Base-by-base conservation (phyloP, 2,888 invertebrate species). In the Nipponacmea schrenckii region DNA sequence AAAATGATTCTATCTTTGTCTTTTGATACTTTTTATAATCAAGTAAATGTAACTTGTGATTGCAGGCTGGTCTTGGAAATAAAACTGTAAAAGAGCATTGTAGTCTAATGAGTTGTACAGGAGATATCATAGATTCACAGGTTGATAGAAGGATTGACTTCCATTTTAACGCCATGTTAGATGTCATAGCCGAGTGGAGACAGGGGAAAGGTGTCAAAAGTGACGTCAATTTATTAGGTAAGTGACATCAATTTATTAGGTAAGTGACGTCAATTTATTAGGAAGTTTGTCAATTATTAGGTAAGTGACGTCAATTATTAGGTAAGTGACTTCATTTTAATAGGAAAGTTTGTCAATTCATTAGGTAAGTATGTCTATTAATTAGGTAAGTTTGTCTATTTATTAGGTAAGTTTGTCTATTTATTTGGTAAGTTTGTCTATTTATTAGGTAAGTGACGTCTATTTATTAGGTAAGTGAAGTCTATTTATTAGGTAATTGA, bases 81-180 rank as follows among this genome's bases (percentile, higher is more conserved):
- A 73, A 69, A 45, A 78, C 77, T 64, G 48, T 85, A 27, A 79
- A 77, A 0, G 89, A 90, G 64, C 79, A 83, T 26, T 90, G 90
- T 79, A 87, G 87, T 15, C 76, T 90, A 67, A 75, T 89, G 46
- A 83, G 83, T 17, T 79, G 80, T 39, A 76, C 74, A 10, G 84
- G 84, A 0, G 64, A 79, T n/a, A 67, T 81, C 10, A 84, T 87
- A 4, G 82, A 86, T 46, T 73, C 80, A 4, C 77, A 78, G 31
- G 71, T 81, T 5, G 89, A 88, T 74, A 78, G 83, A 44, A 77
- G 86, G n/a, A 86, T 89, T 71, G 87, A 90, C 73, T 86, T 87
- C 71, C 89, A 90, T 77, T 90, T 89, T 79, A 89, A 89, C 73
- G 85, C 87, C 5, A 80, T 89, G 73, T 80, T 90, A 65, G 89